Evolutionary conservation across 2,113 vertebrate species (phyloP), one percentile per base, ranked within the genome.

Genomic region (Ivindomyrus marchei): DNA sequence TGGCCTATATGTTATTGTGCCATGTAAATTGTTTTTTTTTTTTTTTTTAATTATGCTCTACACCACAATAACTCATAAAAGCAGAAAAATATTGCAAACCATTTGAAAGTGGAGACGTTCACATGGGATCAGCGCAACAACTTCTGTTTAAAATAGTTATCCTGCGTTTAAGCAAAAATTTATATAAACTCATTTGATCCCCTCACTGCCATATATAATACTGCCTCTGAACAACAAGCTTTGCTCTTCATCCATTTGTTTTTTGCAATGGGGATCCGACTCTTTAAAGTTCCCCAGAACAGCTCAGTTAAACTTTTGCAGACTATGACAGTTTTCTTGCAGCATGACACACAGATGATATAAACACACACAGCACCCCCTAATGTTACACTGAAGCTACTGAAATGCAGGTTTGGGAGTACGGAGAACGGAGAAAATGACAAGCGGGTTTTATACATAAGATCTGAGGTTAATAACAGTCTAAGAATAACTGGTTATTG

Each of bases 291-390:
- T 50, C 89, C 39, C 8, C 6, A 87, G 62, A 27, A 45, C 56
- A 49, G 45, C 84, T 45, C 84, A 36, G 58, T 50, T 70, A 62
- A 49, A 87, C 42, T 90, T 74, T 49, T 53, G 66, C 36, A 49
- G 27, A n/a, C 13, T 45, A 19, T 53, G 36, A 8, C 31, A 21
- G 27, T 87, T 62, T 62, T 45, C 56, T 56, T 36, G 3, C 11
- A 66, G 53, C 27, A 39, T 2, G 24, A 85, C 45, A 36, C 53
- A 17, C 27, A n/a, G 80, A 62, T 47, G 53, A 93, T 94, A 90
- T 93, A 88, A 93, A 96, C 95, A 93, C 94, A 95, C 95, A 92
- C 95, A 96, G 96, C 96, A 93, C 96, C 96, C 94, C 95, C 96
- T 96, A 96, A 94, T 94, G 96, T 92, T 94, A 90, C 52, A 50